phyloP scores from a whole-genome alignment of 2,797 vertebrate species.

The Melopsittacus undulatus region DNA sequence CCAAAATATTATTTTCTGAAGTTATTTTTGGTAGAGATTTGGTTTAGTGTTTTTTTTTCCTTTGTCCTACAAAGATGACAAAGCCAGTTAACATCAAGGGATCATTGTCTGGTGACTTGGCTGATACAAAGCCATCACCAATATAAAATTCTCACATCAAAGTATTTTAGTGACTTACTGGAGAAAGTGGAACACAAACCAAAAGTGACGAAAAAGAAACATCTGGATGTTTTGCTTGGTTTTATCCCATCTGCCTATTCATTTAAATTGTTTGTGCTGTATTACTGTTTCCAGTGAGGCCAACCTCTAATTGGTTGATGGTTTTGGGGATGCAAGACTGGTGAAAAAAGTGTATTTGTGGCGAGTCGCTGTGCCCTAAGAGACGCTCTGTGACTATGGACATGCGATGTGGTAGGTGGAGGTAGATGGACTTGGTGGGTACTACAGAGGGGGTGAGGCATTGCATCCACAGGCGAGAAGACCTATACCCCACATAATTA shows the following conservation, averaged over 20 bases:
- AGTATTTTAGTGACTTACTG: constrained; percentile 1
- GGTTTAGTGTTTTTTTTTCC: not conserved
- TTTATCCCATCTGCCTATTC: not conserved
- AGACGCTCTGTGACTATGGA: not conserved
- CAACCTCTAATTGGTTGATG: not conserved
- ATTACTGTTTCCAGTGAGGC: not conserved
- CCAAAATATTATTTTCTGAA: constrained; percentile 67
- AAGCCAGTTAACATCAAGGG: constrained; percentile 28
- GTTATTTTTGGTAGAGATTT: constrained; percentile 62
- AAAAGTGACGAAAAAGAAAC: not conserved
- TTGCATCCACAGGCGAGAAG: not conserved
- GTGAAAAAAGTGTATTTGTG: not conserved
- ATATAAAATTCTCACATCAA: constrained; percentile 35
- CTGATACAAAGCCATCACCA: constrained; percentile 16
- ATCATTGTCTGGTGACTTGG: constrained; percentile 52
- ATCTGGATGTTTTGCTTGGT: constrained; percentile 33
- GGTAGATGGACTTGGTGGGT: not conserved
- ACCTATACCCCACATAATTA: not conserved
- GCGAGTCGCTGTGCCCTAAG: not conserved
- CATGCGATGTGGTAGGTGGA: too few relatives aligned
- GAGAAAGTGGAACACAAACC: not conserved
- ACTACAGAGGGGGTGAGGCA: accelerated
- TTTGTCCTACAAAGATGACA: constrained; percentile 54
- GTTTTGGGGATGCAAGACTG: not conserved
- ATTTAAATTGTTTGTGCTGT: not conserved